phyloP scores from a whole-genome alignment of 53 echinoderm and acorn worm species.

The Crossaster papposus region DNA sequence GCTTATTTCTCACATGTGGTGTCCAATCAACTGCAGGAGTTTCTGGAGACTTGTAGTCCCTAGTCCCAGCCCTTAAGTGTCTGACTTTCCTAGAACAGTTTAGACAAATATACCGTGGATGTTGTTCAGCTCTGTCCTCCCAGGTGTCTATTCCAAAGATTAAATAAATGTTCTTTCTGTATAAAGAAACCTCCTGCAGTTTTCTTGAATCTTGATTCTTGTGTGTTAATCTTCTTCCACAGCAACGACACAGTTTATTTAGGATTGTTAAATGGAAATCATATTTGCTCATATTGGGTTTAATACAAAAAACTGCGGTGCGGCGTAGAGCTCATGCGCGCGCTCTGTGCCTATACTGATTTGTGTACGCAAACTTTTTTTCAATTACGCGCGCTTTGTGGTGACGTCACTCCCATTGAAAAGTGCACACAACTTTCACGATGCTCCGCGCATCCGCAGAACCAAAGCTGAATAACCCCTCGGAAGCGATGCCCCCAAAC shows the following conservation, averaged over 20 bases:
- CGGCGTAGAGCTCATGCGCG: not conserved
- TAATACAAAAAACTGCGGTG: not conserved
- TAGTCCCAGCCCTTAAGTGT: conserved; percentile 28
- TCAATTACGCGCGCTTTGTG: conserved; percentile 1
- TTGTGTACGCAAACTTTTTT: not conserved
- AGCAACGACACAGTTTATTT: not conserved
- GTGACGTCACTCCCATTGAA: not conserved
- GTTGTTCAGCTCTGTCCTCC: conserved; percentile 4
- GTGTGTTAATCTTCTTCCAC: conserved; percentile 24
- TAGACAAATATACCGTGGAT: conserved; percentile 22
- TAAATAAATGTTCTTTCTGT: conserved; percentile 12
- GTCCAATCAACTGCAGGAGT: conserved; percentile 23
- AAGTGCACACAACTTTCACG: not conserved
- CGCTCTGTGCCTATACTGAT: not conserved
- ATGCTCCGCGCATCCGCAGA: not conserved
- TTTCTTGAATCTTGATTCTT: conserved; percentile 1
- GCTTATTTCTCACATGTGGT: conserved; percentile 19
- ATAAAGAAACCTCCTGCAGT: not conserved
- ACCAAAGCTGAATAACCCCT: not conserved
- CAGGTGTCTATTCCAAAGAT: conserved; percentile 19
- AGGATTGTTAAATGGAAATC: not conserved
- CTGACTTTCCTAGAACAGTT: conserved; percentile 26
- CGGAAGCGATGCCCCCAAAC: not conserved
- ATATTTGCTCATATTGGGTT: not conserved
- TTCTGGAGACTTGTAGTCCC: conserved; percentile 17